Conservation (phyloP, 2,888 invertebrate species). For the Nomada ruficornis region DNA sequence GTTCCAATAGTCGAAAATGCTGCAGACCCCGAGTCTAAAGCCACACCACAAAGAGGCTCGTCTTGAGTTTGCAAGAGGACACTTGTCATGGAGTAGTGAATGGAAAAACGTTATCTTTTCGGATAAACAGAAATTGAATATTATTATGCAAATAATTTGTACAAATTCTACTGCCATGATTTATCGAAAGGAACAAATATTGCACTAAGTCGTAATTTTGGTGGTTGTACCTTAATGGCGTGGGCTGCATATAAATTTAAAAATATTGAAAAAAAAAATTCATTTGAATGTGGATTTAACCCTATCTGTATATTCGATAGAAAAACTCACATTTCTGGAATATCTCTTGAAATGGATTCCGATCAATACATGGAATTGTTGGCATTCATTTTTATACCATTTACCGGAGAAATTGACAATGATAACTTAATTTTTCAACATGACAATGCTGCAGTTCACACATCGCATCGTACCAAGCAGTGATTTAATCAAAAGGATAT, state of each 20-base stretch:
- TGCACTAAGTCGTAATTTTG: neutral
- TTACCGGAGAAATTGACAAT: too few relatives aligned
- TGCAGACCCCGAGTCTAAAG: too few relatives aligned
- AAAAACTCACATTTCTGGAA: neutral
- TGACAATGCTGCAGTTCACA: neutral
- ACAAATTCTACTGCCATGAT: neutral
- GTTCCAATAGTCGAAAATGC: too few relatives aligned
- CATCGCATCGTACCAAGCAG: neutral
- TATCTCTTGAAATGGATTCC: neutral
- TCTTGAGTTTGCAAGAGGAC: too few relatives aligned
- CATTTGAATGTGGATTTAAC: too few relatives aligned
- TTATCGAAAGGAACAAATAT: neutral
- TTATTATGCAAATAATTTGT: too few relatives aligned
- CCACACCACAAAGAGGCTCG: too few relatives aligned
- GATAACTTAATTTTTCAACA: conserved; percentile 24
- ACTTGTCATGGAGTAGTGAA: too few relatives aligned
- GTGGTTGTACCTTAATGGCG: neutral
- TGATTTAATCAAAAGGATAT: neutral
- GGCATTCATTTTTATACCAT: too few relatives aligned
- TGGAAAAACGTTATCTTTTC: too few relatives aligned
- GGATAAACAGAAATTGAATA: neutral
- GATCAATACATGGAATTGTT: too few relatives aligned
- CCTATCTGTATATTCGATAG: neutral
- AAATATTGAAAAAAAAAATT: too few relatives aligned
- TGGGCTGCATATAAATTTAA: neutral